A percentile compares a stretch with the other conserved stretches of the same genome.
Evolutionary conservation across 2,113 vertebrate species (phyloP).

Genomic region (Zeus faber): DNA sequence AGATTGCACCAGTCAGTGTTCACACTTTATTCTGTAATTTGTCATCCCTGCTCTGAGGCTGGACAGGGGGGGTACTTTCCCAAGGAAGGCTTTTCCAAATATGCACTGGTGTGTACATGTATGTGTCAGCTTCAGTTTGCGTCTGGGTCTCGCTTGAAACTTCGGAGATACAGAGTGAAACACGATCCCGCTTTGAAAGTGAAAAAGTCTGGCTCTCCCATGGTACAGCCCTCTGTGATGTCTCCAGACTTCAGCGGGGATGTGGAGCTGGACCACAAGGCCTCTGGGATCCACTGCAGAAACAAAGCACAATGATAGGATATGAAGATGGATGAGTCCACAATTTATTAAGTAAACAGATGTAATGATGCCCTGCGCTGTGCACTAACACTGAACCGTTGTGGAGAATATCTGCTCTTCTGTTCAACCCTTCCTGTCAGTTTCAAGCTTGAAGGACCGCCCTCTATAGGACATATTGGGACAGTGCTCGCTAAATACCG

Average conservation of each 20-base stretch:
- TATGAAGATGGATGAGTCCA: too few species aligned
- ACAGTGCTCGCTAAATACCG: neutral
- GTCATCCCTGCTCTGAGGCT: slow-evolving; percentile 28
- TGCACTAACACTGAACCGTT: too few species aligned
- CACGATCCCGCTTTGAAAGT: slow-evolving; percentile 44
- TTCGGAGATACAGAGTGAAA: slow-evolving; percentile 50
- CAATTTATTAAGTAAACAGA: slow-evolving; percentile 6
- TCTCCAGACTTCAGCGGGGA: neutral
- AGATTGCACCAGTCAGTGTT: slow-evolving; percentile 33
- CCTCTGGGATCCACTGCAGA: too few species aligned
- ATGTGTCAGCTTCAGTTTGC: slow-evolving; percentile 58
- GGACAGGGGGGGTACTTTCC: slow-evolving; percentile 24
- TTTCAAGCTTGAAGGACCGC: slow-evolving; percentile 50
- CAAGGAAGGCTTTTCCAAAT: slow-evolving; percentile 50
- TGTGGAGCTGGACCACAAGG: slow-evolving; percentile 10
- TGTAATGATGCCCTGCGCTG: slow-evolving; percentile 6
- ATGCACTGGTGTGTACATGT: slow-evolving; percentile 45
- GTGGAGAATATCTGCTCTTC: slow-evolving; percentile 3
- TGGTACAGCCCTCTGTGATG: slow-evolving; percentile 23
- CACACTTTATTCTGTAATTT: slow-evolving; percentile 48
- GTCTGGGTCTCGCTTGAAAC: slow-evolving; percentile 41
- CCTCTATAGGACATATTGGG: slow-evolving; percentile 45
- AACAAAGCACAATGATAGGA: too few species aligned
- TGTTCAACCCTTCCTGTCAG: neutral
- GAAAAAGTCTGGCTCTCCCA: slow-evolving; percentile 24